Evolutionary conservation across 1,140 invertebrate genomes (phyloP).

Genomic region (Bombus sibiricus): DNA sequence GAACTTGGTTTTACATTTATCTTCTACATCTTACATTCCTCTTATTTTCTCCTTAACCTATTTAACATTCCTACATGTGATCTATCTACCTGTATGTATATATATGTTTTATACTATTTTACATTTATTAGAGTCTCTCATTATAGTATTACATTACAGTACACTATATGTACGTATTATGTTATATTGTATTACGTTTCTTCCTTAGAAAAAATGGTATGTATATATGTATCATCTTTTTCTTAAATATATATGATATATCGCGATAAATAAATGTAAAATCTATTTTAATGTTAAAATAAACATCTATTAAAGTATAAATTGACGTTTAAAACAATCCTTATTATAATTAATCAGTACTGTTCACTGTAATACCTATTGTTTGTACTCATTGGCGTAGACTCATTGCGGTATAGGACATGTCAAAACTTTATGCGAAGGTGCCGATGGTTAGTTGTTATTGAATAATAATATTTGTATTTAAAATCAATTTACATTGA

Average conservation of each 20-base stretch:
- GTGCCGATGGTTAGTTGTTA: conserved; percentile 78
- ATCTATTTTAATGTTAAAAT: background rate
- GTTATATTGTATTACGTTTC: no score
- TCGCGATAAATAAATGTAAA: background rate
- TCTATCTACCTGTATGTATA: background rate
- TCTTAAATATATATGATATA: background rate
- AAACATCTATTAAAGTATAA: background rate
- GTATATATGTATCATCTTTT: background rate
- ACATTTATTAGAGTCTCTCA: background rate
- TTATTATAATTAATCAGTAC: conserved; percentile 21
- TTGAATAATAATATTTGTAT: conserved; percentile 64
- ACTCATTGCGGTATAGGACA: conserved; percentile 57
- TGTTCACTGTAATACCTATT: conserved; percentile 4
- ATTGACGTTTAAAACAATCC: background rate
- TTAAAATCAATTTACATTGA: conserved; percentile 27
- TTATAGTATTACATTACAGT: background rate
- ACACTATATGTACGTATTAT: background rate
- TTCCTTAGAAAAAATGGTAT: background rate
- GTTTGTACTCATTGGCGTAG: conserved; percentile 52
- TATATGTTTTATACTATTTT: background rate
- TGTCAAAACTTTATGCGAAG: conserved; percentile 78
- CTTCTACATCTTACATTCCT: background rate
- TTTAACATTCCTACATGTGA: background rate
- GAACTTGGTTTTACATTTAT: no score
- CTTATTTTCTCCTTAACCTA: background rate